Base-by-base conservation (phyloP, 2,888 invertebrate species). In the Tachina fera region DNA sequence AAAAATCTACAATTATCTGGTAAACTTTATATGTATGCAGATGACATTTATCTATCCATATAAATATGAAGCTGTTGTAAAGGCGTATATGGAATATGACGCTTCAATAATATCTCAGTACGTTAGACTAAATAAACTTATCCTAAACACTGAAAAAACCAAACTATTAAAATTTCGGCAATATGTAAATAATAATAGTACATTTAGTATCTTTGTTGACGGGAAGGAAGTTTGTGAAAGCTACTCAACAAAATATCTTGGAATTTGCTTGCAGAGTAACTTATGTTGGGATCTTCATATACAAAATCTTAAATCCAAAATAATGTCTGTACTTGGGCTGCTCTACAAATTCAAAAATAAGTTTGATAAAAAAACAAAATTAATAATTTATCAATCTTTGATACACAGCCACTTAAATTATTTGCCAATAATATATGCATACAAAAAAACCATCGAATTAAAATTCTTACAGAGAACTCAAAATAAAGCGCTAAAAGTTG, bases 161-260 rank as follows among this genome's bases (percentile, higher is more conserved):
- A 49, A 49, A 14, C 14, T 49, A 31, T 13, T 49, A 49, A 13
- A 14, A 13, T 14, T 14, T 49, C 49, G 49, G 6, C 49, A n/a
- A n/a, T 49, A 14, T n/a, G 14, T 49, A 14, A 14, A 14, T 14
- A 49, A 14, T 14, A 13, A 49, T 14, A 49, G 5, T 49, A 14
- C 10, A n/a, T 49, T n/a, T 49, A 49, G 49, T 49, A 49, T 14
- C 13, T 49, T 49, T 49, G 49, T 19, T 56, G 19, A 56, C 19
- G 19, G 19, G 9, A 19, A 16, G 53, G 53, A 19, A 8, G 19
- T 19, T 56, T 56, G 22, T 56, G 53, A 19, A 19, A 19, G 53
- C 53, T 19, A 19, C 19, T 56, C 22, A 56, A 56, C 11, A 56
- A 56, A 56, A 56, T 56, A 19, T 56, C 53, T 56, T 56, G 19